phyloP scores from a whole-genome alignment of 1,140 invertebrate genomes.

The Magallana ariakensis region DNA sequence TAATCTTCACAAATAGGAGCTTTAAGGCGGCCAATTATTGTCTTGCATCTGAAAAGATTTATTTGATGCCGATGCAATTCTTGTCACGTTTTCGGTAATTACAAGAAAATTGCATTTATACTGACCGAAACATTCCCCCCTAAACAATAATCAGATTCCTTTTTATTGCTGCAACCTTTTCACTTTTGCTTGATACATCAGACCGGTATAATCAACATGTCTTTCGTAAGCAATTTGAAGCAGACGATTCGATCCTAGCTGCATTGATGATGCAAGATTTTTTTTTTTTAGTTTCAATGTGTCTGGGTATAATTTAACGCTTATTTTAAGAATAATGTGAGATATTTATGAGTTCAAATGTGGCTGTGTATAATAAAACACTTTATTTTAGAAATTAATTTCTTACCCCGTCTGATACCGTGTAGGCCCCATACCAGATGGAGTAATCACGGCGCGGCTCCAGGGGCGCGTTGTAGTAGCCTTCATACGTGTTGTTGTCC shows the following conservation, averaged over 20 bases:
- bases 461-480: conserved; percentile 89
- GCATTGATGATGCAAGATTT: too few relatives aligned
- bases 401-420: conserved; percentile 70
- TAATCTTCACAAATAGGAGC: conserved; percentile 6
- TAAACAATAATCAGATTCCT: conserved; percentile 19
- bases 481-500: conserved; percentile 86
- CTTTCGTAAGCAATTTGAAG: background rate
- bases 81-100: conserved; percentile 24
- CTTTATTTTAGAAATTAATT: background rate
- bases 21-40: background rate
- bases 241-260: background rate
- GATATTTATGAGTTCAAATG: too few relatives aligned
- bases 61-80: conserved; percentile 9
- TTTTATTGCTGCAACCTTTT: conserved; percentile 20
- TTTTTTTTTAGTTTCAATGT: too few relatives aligned
- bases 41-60: conserved; percentile 13
- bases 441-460: conserved; percentile 84
- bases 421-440: conserved; percentile 84
- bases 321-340: too few relatives aligned
- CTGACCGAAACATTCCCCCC: conserved; percentile 9
- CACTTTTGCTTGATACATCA: conserved; percentile 5
- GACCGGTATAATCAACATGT: background rate
- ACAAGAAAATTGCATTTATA: conserved; percentile 33
- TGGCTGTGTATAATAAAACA: too few relatives aligned
- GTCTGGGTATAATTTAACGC: too few relatives aligned